These are phyloP conservation scores for Oncorhynchus kisutch DNA, from an alignment of 2,113 vertebrate species.

Conservation along the genomic window DNA sequence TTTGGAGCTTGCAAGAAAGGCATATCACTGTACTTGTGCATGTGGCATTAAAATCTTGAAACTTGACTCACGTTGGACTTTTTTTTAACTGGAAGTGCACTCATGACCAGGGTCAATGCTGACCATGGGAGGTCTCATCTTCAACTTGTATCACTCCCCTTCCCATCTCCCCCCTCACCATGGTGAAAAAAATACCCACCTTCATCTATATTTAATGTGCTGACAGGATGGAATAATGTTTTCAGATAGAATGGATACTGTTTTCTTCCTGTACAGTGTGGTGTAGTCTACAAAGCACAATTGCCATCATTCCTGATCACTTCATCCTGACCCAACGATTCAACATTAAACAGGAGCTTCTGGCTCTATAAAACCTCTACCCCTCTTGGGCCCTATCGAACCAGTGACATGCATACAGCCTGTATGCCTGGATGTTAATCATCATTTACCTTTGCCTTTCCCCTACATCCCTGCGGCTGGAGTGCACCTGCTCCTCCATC, in stretches of 20 bases:
- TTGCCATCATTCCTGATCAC: too few relatives aligned
- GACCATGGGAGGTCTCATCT: not conserved
- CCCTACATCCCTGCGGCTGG: constrained; percentile 10
- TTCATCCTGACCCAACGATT: not conserved
- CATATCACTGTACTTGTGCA: too few relatives aligned
- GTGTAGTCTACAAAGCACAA: too few relatives aligned
- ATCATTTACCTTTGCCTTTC: constrained; percentile 2
- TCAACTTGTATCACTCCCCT: not conserved
- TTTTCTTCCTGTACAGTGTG: too few relatives aligned
- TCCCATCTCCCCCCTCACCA: too few relatives aligned
- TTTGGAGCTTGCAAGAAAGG: too few relatives aligned
- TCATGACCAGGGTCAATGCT: not conserved
- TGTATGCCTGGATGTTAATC: not conserved
- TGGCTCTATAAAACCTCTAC: not conserved
- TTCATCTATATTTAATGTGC: not conserved
- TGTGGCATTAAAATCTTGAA: too few relatives aligned
- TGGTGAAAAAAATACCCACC: not conserved
- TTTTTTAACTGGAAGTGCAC: not conserved
- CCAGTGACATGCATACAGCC: constrained; percentile 17
- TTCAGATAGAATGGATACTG: not conserved
- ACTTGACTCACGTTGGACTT: too few relatives aligned
- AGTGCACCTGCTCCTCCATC: constrained; percentile 26
- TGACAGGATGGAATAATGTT: not conserved
- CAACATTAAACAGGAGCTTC: not conserved
- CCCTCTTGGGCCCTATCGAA: constrained; percentile 39